Conservation (phyloP, 2,888 invertebrate species). For the Drosophila bunnanda region DNA sequence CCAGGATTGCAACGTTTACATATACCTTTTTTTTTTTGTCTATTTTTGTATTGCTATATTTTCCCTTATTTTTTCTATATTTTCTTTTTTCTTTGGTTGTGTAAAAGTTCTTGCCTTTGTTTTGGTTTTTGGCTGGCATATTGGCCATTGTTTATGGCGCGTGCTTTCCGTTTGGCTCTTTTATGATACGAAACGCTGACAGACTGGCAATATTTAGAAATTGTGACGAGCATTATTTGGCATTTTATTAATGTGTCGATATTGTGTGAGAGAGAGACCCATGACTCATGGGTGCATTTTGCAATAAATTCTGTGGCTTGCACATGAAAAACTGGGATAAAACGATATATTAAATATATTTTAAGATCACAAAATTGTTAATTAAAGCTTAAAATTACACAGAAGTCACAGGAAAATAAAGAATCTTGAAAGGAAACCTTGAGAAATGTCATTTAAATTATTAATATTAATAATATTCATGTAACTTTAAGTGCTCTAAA, state of each 20-base stretch:
- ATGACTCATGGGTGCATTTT: slow-evolving; percentile 34
- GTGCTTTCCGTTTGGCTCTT: slow-evolving; percentile 26
- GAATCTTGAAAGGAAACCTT: neutral
- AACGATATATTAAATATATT: neutral
- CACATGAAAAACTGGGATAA: neutral
- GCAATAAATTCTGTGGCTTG: slow-evolving; percentile 14
- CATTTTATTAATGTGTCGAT: slow-evolving; percentile 51
- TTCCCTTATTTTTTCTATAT: slow-evolving; percentile 38
- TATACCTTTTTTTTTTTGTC: slow-evolving; percentile 54
- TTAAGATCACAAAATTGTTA: neutral
- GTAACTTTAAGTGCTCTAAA: too few species aligned
- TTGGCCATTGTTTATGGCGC: slow-evolving; percentile 29
- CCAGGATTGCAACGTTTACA: slow-evolving; percentile 62
- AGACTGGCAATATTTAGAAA: slow-evolving; percentile 47
- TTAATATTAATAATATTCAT: neutral
- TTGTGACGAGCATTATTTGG: slow-evolving; percentile 44
- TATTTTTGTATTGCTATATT: slow-evolving; percentile 33
- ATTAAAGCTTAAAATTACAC: neutral
- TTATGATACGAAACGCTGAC: slow-evolving; percentile 43
- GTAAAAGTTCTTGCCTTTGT: slow-evolving; percentile 4
- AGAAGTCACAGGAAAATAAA: neutral
- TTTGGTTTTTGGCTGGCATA: slow-evolving; percentile 24
- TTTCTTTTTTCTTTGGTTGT: slow-evolving; percentile 5
- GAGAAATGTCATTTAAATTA: neutral
- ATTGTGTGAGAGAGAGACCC: slow-evolving; percentile 18